Evolutionary conservation across 2,888 invertebrate species (phyloP).

Genomic region (Callosobruchus maculatus): DNA sequence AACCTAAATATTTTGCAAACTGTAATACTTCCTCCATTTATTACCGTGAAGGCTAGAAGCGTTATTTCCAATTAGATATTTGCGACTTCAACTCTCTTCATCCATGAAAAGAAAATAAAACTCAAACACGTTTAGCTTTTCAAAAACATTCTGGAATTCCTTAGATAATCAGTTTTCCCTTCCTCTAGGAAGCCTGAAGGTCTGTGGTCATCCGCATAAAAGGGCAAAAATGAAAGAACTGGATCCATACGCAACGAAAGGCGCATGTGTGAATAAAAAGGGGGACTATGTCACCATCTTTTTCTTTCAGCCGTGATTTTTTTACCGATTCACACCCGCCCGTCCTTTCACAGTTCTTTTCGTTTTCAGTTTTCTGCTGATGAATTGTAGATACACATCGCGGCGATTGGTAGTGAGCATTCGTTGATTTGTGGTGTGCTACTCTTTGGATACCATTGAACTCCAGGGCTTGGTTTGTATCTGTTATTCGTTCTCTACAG

Average conservation of each 20-base stretch:
- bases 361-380: conserved; percentile 30
- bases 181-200: neutral
- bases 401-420: conserved; percentile 1
- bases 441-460: conserved; percentile 3
- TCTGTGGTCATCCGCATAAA: conserved; percentile 13
- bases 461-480: neutral
- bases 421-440: conserved; percentile 2
- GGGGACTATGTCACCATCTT: conserved; percentile 13
- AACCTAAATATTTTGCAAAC: no score
- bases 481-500: neutral
- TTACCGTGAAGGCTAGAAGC: no score
- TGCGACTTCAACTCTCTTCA: no score
- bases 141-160: no score
- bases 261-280: conserved; percentile 35
- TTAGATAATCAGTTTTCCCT: no score
- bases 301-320: conserved; percentile 24
- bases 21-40: no score
- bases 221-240: conserved; percentile 37
- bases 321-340: conserved; percentile 5
- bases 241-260: conserved; percentile 24
- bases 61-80: no score
- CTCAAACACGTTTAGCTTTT: no score
- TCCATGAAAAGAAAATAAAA: no score
- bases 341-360: conserved; percentile 22
- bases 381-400: conserved; percentile 19